Evolutionary conservation across 2,113 vertebrate species (phyloP), one percentile per base, ranked within the genome.

Genomic region (Hyaena hyaena): DNA sequence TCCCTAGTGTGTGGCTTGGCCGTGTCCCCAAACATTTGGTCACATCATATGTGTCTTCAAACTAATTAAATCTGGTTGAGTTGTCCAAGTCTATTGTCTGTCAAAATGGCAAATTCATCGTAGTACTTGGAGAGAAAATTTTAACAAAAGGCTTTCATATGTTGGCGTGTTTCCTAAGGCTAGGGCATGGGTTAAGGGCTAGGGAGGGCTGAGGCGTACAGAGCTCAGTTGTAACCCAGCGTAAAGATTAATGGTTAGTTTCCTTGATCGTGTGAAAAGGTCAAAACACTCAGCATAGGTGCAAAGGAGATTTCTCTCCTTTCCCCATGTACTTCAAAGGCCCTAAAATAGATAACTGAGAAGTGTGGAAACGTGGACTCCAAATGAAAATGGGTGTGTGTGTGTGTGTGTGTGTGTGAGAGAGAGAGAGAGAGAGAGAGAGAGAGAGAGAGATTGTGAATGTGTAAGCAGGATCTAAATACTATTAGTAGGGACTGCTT

Each of bases 201-300:
- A 82, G 28, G 33, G 43, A 93, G 31, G 48, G 84, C 77, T 58
- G 4, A 12, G 68, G 26, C 24, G 4, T 83, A 93, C 48, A 43
- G 50, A 74, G 24, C 3, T 79, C 35, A 73, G 43, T 73, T 88
- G 39, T 79, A 91, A 88, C 66, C 80, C 66, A 96, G 19, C 15
- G 76, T 93, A 84, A 90, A 88, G 74, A n/a, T 77, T 55, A 71
- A 50, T n/a, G 76, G 21, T 71, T 92, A 14, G n/a, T 86, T 76
- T 95, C 81, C 5, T n/a, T n/a, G 55, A 58, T 93, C 66, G 82
- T 90, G 63, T 83, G n/a, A 92, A 87, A 90, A 94, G 90, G 58
- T 80, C 43, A 66, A 35, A 39, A 83, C 94, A 94, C 24, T 93
- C 16, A 76, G 84, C 53, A 96, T 7, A 73, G 53, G n/a, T 45